Evolutionary conservation across 2,113 vertebrate species (phyloP), one percentile per base, ranked within the genome.

Genomic region (Sceloporus undulatus): DNA sequence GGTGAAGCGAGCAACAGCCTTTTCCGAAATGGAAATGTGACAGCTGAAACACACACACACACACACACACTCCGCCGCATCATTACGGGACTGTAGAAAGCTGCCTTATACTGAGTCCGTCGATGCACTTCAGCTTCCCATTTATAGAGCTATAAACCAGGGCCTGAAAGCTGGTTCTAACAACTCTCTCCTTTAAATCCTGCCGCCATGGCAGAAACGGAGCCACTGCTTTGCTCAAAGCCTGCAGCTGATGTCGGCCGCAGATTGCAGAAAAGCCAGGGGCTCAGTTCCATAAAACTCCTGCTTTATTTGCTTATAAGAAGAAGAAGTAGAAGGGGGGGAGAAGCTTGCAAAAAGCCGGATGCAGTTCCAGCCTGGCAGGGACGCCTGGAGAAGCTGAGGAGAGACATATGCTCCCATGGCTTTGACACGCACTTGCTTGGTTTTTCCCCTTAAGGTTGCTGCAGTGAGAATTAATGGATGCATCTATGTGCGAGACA

Each of bases 291-390:
- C 59, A 5, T 56, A 52, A 3, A 89, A 25, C 25, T 0, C 0
- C 40, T 16, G 54, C 81, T 29, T 6, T 5, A 56, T 73, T 81
- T 0, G 29, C 1, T 1, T 0, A 4, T 38, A 86, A 27, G 62
- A 9, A 48, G 48, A 48, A 48, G 48, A 48, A 3, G 48, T 6
- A 48, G 48, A 5, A 7, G 48, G 48, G 48, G 42, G 6, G 42
- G 6, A 87, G 42, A 0, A 0, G 0, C 0, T 11, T 29, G n/a
- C 13, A 52, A 48, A 52, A 48, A 42, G 0, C 0, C 4, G 1
- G 0, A 0, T 18, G 0, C 42, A 1, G 42, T 2, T 59, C 16
- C 1, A 13, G 48, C 34, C 83, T 42, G 65, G 62, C 9, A 0
- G 0, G 4, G 0, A 52, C 21, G 40, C 73, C 70, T 66, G 38